phyloP scores from a whole-genome alignment of 2,113 vertebrate genomes.

The Apteryx mantelli region DNA sequence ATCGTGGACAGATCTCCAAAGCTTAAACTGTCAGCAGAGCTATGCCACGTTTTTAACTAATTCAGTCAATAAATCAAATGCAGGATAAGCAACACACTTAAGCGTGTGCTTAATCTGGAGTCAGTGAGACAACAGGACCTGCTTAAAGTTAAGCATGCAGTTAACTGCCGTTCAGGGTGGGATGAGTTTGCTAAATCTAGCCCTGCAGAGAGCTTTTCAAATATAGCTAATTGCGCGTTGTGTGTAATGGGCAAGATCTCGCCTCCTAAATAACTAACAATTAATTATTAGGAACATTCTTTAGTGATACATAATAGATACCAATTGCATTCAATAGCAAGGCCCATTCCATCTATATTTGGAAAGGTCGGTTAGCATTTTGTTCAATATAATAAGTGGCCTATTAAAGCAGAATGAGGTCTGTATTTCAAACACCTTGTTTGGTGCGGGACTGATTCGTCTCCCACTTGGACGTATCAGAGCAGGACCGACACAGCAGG shows the following conservation, averaged over 20 bases:
- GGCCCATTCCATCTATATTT: background rate
- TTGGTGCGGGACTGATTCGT: background rate
- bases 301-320: background rate
- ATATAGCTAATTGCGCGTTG: background rate
- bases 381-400: fast-evolving
- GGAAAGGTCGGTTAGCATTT: background rate
- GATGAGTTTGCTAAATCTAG: background rate
- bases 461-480: fast-evolving
- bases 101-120: background rate
- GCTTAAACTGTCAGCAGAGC: background rate
- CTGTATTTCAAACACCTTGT: background rate
- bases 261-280: background rate
- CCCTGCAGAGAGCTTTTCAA: background rate
- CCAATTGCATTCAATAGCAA: fast-evolving
- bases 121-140: background rate
- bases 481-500: background rate
- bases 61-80: background rate
- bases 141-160: background rate
- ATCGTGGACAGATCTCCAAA: background rate
- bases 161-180: background rate
- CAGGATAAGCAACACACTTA: background rate
- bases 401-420: background rate
- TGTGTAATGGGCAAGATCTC: background rate
- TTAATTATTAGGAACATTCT: background rate
- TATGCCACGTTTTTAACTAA: background rate